These are phyloP conservation scores for Protobothrops mucrosquamatus DNA, from an alignment of 2,113 vertebrate genomes.

Conservation along the genomic window DNA sequence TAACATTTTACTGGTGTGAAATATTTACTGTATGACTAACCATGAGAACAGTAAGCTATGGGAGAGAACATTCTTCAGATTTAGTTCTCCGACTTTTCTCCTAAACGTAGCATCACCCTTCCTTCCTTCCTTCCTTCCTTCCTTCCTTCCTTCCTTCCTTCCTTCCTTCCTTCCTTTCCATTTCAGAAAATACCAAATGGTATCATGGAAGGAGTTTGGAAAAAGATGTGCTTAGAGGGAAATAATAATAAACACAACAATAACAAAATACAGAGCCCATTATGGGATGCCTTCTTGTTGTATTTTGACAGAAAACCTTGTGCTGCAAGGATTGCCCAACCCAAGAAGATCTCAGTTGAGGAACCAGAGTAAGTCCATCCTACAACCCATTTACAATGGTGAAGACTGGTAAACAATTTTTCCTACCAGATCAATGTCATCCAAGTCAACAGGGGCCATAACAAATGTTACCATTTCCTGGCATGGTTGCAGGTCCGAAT, in stretches of 20 bases:
- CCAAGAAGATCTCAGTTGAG: background rate
- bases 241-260: background rate
- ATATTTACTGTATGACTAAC: background rate
- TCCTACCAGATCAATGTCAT: background rate
- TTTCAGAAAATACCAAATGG: background rate
- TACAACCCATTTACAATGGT: background rate
- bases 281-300: background rate
- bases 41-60: background rate
- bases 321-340: background rate
- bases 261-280: background rate
- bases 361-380: background rate
- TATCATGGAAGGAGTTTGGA: background rate
- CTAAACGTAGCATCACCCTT: background rate
- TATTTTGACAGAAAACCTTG: background rate
- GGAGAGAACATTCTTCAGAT: background rate
- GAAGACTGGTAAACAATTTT: background rate
- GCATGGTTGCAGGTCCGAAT: background rate
- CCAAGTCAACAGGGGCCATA: background rate
- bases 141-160: too few species aligned
- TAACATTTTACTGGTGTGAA: background rate
- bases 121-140: background rate
- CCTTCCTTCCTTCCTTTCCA: too few species aligned
- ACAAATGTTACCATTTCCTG: background rate
- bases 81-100: background rate
- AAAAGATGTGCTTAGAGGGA: background rate